Evolutionary conservation across 2,113 vertebrate species (phyloP).

Genomic region (Tricholaema leucomelas): DNA sequence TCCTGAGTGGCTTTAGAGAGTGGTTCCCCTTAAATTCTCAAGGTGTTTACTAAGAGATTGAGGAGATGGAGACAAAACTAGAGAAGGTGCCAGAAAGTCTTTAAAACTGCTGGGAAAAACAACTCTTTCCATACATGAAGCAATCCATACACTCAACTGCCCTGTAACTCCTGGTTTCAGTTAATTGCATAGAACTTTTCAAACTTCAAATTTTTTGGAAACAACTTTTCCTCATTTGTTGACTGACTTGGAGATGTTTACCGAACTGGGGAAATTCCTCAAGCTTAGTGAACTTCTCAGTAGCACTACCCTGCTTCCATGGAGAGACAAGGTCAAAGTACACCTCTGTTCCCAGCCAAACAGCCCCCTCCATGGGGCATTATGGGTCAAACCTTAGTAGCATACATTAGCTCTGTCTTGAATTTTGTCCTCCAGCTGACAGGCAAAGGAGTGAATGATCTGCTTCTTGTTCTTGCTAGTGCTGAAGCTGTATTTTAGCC

Average conservation of each 20-base stretch:
- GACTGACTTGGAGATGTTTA: background rate
- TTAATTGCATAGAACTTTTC: background rate
- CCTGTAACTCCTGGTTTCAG: background rate
- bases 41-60: too few species aligned
- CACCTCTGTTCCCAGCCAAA: background rate
- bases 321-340: background rate
- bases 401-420: background rate
- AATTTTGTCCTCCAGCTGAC: background rate
- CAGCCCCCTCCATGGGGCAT: background rate
- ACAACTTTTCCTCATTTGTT: background rate
- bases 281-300: slow-evolving; percentile 5
- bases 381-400: background rate
- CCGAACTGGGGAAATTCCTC: background rate
- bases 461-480: background rate
- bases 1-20: background rate
- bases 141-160: background rate
- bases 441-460: background rate
- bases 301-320: background rate
- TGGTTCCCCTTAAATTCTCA: background rate
- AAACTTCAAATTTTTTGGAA: background rate
- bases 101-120: background rate
- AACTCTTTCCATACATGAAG: background rate
- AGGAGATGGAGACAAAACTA: too few species aligned
- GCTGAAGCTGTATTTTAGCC: background rate
- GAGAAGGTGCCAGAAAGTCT: background rate